Evolutionary conservation across 2,113 vertebrate genomes (phyloP).

Genomic region (Oreochromis spilurus): DNA sequence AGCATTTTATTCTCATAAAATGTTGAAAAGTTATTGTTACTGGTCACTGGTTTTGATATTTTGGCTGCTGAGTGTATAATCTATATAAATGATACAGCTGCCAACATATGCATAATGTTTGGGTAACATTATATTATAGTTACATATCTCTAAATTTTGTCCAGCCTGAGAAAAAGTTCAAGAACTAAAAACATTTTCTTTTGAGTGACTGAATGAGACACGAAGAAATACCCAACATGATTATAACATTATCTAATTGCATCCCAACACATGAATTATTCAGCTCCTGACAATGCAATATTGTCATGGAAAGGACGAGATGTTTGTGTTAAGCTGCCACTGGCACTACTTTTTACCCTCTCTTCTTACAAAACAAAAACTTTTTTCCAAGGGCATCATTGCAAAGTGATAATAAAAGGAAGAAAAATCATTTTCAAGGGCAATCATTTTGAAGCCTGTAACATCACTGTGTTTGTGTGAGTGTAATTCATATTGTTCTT

Average conservation of each 20-base stretch:
- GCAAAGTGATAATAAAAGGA: background rate
- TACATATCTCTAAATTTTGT: background rate
- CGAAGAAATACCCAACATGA: conserved; percentile 35
- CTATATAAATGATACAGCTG: background rate
- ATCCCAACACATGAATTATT: conserved; percentile 46
- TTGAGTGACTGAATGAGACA: background rate
- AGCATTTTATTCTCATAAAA: background rate
- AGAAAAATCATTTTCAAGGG: background rate
- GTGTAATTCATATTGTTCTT: conserved; percentile 20
- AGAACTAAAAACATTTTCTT: background rate
- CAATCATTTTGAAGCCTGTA: background rate
- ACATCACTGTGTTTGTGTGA: background rate
- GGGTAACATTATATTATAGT: background rate
- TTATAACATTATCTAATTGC: conserved; percentile 58
- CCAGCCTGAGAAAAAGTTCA: background rate
- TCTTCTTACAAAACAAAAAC: conserved; percentile 10
- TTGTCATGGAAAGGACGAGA: conserved; percentile 27
- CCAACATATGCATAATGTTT: background rate
- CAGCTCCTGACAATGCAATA: conserved; percentile 27
- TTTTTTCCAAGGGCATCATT: background rate
- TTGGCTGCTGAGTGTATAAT: background rate
- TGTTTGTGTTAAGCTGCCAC: background rate
- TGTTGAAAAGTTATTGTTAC: background rate
- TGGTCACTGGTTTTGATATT: background rate
- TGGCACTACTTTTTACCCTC: background rate